These are phyloP conservation scores for Idris sp. DNA, from an alignment of 1,140 invertebrate genomes.

Conservation along the genomic window DNA sequence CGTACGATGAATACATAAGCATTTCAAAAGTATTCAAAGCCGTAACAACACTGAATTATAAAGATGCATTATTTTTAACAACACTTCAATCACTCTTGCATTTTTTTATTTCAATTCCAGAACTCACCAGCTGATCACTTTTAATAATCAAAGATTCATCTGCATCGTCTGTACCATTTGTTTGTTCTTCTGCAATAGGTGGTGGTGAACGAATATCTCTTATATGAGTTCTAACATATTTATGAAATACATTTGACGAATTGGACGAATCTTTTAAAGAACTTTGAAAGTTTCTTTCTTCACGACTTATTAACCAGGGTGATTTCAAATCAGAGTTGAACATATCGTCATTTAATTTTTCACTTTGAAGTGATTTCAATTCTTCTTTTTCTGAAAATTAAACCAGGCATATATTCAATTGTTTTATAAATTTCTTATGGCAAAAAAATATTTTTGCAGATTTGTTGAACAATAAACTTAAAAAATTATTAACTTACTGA, in stretches of 20 bases:
- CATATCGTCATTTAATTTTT: conserved; percentile 7
- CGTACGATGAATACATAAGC: conserved; percentile 7
- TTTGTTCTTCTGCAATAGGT: conserved; percentile 31
- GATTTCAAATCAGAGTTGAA: conserved; percentile 48
- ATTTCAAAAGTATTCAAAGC: conserved; percentile 16
- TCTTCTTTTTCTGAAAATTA: neutral
- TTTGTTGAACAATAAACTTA: too few relatives aligned
- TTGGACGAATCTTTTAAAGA: conserved; percentile 21
- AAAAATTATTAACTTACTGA: too few relatives aligned
- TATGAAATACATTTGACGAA: conserved; percentile 31
- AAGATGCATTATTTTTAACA: conserved; percentile 1
- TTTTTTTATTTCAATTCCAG: conserved; percentile 7
- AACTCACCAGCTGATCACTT: conserved; percentile 57
- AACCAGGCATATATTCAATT: too few relatives aligned
- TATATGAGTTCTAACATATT: conserved; percentile 35
- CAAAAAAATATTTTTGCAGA: too few relatives aligned
- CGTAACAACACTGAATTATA: neutral
- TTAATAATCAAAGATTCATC: conserved; percentile 27
- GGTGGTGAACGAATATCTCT: conserved; percentile 19
- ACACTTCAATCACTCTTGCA: conserved; percentile 22
- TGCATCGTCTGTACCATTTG: conserved; percentile 19
- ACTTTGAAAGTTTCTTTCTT: conserved; percentile 41
- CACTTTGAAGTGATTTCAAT: too few relatives aligned
- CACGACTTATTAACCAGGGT: conserved; percentile 46
- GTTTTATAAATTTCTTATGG: too few relatives aligned